Evolutionary conservation across 1,140 invertebrate genomes (phyloP).

Genomic region (Lepidurus couesii): DNA sequence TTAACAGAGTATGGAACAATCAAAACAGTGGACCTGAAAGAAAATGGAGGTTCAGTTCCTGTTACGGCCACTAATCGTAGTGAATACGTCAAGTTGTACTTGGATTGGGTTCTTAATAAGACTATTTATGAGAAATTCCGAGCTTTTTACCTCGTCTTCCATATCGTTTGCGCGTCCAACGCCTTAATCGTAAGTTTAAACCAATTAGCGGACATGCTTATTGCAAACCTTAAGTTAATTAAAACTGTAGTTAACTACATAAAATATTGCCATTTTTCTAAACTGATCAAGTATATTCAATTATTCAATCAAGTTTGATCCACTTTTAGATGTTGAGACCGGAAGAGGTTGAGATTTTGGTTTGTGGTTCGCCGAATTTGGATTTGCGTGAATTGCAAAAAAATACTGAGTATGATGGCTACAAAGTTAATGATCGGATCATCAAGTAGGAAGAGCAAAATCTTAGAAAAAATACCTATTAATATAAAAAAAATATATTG

Average conservation of each 20-base stretch:
- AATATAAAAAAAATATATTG: conserved; percentile 4
- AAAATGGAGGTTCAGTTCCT: conserved; percentile 51
- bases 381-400: conserved; percentile 58
- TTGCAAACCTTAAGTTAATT: conserved; percentile 4
- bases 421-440: conserved; percentile 51
- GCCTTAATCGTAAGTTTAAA: conserved; percentile 58
- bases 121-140: conserved; percentile 59
- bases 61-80: conserved; percentile 52
- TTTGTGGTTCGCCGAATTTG: conserved; percentile 58
- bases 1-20: conserved; percentile 54
- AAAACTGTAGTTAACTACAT: conserved; percentile 1
- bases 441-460: conserved; percentile 47
- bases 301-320: conserved; percentile 5
- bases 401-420: conserved; percentile 61
- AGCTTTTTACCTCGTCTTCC: conserved; percentile 63
- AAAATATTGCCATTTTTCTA: neutral
- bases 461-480: neutral
- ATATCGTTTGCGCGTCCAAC: conserved; percentile 63
- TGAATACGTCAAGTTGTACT: conserved; percentile 60
- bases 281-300: neutral
- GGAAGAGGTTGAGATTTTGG: conserved; percentile 63
- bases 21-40: conserved; percentile 54
- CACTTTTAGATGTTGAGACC: conserved; percentile 56
- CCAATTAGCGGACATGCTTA: neutral
- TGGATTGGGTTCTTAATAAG: conserved; percentile 60